Base-by-base conservation (phyloP, 2,113 vertebrate species). In the Pipa parva region DNA sequence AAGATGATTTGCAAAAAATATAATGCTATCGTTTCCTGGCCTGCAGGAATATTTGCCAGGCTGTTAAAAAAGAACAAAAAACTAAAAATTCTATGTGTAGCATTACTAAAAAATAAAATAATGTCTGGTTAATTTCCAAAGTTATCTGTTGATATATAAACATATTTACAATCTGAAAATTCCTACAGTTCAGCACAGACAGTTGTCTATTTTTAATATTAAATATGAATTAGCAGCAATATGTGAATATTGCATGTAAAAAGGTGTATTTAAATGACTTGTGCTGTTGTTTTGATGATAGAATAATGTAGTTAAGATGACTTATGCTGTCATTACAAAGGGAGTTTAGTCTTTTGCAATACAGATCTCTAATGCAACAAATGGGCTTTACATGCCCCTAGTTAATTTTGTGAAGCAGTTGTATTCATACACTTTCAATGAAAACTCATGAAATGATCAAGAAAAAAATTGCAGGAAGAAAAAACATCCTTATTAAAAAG, bases 1-100 rank as follows among this genome's bases (percentile, higher is more conserved):
- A 25, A 70, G 37, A 54, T 61, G 26, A 70, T 61, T 21, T 61
- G 66, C 49, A 59, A 37, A n/a, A n/a, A 28, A 50, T 52, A 60
- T 26, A 54, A 45, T 70, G 66, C 66, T 70, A 48, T 70, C 66
- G 61, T 37, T 69, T 61, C 66, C 66, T 70, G 66, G 66, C 66
- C 66, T 70, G 66, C 66, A 70, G 66, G 66, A 70, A 70, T 31
- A 61, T 54, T 61, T 31, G 66, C 66, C 66, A 70, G 66, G 66
- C 49, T 61, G 54, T 51, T 27, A 61, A 49, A 61, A 67, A 24
- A 42, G n/a, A 31, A 31, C 5, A 31, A 6, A 31, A 31, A 31
- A 31, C 29, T 31, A 31, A 31, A 31, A 6, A 31, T 36, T 1
- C 33, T 36, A 36, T 36, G 15, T 12, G 33, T 42, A 17, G 39